A percentile compares a stretch with the other conserved stretches of the same genome.
These are phyloP conservation scores for Sycophila sp. DNA, from an alignment of 1,140 invertebrate genomes.

Conservation along the genomic window DNA sequence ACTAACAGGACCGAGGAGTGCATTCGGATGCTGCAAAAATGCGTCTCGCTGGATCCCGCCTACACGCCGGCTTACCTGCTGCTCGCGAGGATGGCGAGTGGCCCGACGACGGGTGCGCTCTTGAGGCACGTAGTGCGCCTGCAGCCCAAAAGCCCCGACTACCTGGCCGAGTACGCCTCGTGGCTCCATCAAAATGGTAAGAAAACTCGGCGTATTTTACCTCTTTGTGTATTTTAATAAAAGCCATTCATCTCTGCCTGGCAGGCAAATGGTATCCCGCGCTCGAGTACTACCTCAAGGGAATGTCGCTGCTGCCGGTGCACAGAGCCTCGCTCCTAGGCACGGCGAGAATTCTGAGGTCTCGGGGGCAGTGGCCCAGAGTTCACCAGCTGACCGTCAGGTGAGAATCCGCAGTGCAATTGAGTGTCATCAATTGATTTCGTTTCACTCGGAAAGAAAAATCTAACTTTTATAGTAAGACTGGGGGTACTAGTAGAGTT, in stretches of 20 bases:
- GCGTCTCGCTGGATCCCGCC: conserved; percentile 72
- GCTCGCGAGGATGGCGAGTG: conserved; percentile 70
- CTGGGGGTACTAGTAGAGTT: too few species aligned
- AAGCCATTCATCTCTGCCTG: conserved; percentile 48
- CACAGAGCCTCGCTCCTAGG: conserved; percentile 69
- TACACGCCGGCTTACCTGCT: conserved; percentile 77
- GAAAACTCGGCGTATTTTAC: neutral
- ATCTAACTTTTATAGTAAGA: too few species aligned
- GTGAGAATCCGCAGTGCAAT: too few species aligned
- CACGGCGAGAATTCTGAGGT: conserved; percentile 69
- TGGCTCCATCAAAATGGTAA: conserved; percentile 75
- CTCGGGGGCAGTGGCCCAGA: conserved; percentile 71
- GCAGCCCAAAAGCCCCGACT: conserved; percentile 74
- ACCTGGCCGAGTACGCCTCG: conserved; percentile 74
- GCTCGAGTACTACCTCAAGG: conserved; percentile 71
- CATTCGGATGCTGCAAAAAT: conserved; percentile 74
- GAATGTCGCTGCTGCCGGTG: conserved; percentile 66
- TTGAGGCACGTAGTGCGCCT: conserved; percentile 70
- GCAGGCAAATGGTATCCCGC: conserved; percentile 62
- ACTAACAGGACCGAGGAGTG: conserved; percentile 74
- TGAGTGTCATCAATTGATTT: too few species aligned
- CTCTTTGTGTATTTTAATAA: neutral
- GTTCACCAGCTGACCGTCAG: conserved; percentile 73
- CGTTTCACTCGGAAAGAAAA: too few species aligned
- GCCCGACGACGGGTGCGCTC: conserved; percentile 66